Evolutionary conservation across 2,113 vertebrate species (phyloP).

Genomic region (Amia ocellicauda): DNA sequence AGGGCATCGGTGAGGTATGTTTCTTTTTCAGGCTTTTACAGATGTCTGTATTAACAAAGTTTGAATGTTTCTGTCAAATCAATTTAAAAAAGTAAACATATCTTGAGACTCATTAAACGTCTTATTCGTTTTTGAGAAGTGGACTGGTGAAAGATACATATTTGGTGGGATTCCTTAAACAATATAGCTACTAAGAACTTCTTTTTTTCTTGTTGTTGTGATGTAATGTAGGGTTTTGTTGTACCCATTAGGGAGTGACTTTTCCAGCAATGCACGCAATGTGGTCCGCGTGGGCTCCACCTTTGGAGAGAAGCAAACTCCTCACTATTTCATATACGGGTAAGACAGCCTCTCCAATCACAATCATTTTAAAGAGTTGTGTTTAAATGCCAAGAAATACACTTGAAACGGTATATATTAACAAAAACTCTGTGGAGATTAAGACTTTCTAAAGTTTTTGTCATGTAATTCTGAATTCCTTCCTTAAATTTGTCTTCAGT

Average conservation of each 20-base stretch:
- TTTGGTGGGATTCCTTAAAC: neutral
- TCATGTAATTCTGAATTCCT: no score
- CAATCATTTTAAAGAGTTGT: no score
- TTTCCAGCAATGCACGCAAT: conserved; percentile 96
- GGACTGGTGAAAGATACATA: neutral
- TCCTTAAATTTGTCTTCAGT: neutral
- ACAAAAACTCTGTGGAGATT: no score
- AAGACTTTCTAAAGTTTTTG: no score
- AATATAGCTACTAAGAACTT: neutral
- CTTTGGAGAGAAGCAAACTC: conserved; percentile 91
- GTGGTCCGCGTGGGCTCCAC: conserved; percentile 96
- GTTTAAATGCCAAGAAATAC: no score
- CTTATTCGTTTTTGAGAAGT: no score
- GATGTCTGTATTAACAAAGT: no score
- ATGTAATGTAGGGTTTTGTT: conserved; percentile 17
- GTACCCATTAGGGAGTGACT: conserved; percentile 80
- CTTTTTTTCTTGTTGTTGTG: neutral
- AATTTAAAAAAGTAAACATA: no score
- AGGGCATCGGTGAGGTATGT: conserved; percentile 90
- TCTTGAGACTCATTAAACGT: no score
- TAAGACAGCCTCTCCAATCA: conserved; percentile 41
- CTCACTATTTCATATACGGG: conserved; percentile 93
- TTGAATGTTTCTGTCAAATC: no score
- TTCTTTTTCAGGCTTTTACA: no score
- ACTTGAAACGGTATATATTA: no score